Conservation (phyloP, 2,113 vertebrate genomes). For the Dromas ardeola region DNA sequence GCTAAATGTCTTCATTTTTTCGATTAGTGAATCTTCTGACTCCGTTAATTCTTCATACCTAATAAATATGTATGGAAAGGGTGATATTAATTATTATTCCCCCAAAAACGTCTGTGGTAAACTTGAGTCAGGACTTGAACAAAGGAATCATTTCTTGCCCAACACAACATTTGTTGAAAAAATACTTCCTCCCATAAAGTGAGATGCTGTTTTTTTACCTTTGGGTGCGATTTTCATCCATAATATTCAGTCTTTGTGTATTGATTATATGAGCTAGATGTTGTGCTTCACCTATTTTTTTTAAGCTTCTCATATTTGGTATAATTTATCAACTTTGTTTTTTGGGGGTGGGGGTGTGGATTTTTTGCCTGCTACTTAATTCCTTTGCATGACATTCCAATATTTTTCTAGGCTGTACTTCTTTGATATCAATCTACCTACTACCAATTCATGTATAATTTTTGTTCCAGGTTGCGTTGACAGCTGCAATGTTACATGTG, state of each 20-base stretch:
- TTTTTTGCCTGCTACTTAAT: neutral
- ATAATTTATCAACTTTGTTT: neutral
- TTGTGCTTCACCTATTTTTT: neutral
- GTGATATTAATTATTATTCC: neutral
- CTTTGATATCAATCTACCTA: neutral
- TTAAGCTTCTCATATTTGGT: neutral
- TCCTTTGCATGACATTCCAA: neutral
- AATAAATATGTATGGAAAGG: neutral
- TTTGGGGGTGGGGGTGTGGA: fast-evolving
- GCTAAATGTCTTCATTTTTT: neutral
- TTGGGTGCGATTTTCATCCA: neutral
- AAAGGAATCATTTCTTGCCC: neutral
- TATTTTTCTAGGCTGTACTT: neutral
- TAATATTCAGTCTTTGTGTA: neutral
- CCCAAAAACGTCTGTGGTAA: neutral
- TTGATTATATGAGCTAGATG: neutral
- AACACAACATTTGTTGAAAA: neutral
- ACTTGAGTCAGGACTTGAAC: neutral
- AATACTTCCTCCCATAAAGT: neutral
- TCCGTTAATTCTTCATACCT: neutral
- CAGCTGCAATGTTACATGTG: neutral
- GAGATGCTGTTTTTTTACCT: neutral
- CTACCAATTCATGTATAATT: neutral
- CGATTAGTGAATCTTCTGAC: neutral
- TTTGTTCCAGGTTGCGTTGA: neutral